phyloP scores from a whole-genome alignment of 2,113 vertebrate genomes.

The Calyptomena viridis region DNA sequence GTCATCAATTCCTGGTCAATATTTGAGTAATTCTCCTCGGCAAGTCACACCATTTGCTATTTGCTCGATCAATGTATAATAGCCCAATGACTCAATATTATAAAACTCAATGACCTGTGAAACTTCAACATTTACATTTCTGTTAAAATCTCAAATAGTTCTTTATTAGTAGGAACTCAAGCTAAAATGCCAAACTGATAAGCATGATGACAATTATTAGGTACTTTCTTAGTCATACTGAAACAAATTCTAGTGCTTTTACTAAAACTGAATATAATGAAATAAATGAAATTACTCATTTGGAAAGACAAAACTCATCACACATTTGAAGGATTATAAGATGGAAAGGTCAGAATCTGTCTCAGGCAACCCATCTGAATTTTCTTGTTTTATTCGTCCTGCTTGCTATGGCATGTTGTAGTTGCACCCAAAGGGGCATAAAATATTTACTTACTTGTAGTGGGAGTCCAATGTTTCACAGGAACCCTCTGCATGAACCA shows the following conservation, averaged over 20 bases:
- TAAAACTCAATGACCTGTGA: constrained; percentile 75
- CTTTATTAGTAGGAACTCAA: constrained; percentile 66
- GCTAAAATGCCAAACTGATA: constrained; percentile 66
- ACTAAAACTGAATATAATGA: background rate
- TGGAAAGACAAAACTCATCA: background rate
- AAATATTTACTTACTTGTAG: background rate
- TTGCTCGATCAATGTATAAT: constrained; percentile 70
- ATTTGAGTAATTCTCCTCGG: constrained; percentile 62
- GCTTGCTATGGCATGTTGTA: background rate
- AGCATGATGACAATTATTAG: constrained; percentile 56
- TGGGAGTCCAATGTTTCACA: background rate
- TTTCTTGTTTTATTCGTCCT: background rate
- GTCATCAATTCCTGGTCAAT: constrained; percentile 55
- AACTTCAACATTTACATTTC: constrained; percentile 69
- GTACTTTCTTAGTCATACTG: constrained; percentile 31
- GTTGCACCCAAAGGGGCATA: background rate
- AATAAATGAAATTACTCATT: background rate
- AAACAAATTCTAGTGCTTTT: background rate
- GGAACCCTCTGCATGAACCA: background rate
- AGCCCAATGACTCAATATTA: constrained; percentile 60
- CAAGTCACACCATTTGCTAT: constrained; percentile 50
- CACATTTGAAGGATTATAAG: background rate
- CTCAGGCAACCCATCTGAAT: background rate
- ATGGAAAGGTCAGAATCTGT: background rate
- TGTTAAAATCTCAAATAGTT: constrained; percentile 63